Evolutionary conservation across 2,113 vertebrate species (phyloP).

Genomic region (Nothobranchius furzeri): DNA sequence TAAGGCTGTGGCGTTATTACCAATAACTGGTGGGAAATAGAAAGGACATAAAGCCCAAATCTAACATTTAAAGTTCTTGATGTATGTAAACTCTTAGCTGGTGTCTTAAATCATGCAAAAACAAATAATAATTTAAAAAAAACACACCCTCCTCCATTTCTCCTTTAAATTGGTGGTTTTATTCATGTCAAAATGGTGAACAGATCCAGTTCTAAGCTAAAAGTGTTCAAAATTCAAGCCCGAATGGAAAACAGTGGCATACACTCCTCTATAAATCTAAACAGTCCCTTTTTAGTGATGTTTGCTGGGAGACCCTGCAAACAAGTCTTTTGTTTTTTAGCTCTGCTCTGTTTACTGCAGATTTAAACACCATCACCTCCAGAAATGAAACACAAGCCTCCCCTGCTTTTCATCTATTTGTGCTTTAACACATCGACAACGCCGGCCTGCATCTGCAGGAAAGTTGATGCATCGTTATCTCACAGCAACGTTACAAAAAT

Average conservation of each 20-base stretch:
- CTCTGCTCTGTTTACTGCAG: conserved; percentile 8
- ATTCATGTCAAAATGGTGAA: neutral
- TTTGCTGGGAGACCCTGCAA: neutral
- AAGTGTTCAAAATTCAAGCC: neutral
- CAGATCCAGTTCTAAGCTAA: neutral
- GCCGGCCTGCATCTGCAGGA: neutral
- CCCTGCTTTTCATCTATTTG: conserved; percentile 7
- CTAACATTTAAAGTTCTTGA: too few relatives aligned
- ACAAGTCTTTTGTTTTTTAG: neutral
- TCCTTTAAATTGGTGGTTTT: neutral
- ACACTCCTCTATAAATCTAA: neutral
- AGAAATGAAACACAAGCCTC: conserved; percentile 19
- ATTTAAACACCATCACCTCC: conserved; percentile 27
- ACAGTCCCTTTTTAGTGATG: neutral
- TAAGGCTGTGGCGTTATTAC: conserved; percentile 8
- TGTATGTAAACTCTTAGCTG: too few relatives aligned
- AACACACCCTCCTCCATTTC: neutral
- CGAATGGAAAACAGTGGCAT: neutral
- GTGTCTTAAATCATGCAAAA: too few relatives aligned
- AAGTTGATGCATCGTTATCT: neutral
- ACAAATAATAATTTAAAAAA: too few relatives aligned
- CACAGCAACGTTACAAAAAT: neutral
- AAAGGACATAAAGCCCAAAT: too few relatives aligned
- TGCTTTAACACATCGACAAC: conserved; percentile 17
- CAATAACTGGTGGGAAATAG: too few relatives aligned